Base-by-base conservation (phyloP, 2,888 invertebrate species). In the Mallateleia sp. region DNA sequence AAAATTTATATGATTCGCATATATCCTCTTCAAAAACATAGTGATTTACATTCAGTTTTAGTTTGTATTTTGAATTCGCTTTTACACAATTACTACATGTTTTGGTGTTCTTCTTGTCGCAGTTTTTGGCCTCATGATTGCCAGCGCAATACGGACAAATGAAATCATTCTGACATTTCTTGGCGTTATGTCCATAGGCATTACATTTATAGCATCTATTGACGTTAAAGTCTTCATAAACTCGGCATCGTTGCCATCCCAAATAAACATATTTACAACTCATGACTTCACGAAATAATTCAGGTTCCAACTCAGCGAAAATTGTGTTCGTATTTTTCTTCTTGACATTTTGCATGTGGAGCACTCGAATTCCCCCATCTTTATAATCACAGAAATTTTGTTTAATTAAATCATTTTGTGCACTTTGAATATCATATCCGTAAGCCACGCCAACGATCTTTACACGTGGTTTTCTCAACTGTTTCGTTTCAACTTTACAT, bases 191-290 rank as follows among this genome's bases (percentile, higher is more conserved):
- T 1, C 69, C 62, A 38, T 79, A 79, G 2, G 54, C 79, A 24
- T 32, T 60, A 18, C 71, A 79, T 28, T 66, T 66, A 52, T 18
- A 77, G n/a, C 77, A 77, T 1, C 77, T n/a, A 25, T 47, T 77
- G 28, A 79, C 28, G 52, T 79, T 78, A 50, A 14, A 50, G 18
- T 78, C 78, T 34, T 67, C 58, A 18, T 22, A 58, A 24, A 78
- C 42, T 22, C 47, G 52, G 14, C 50, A 78, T 24, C 47, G 22
- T 45, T 78, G 71, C 79, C 79, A 79, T 8, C 71, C 79, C 7
- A 71, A 5, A 38, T 79, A 79, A 6, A 77, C 1, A 20, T 52
- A 32, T 54, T 64, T 66, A 28, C 11, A 11, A 0, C 20, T 8
- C 0, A 52, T 66, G 4, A 54, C 20, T 8, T 22, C 24, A 0